A percentile compares a stretch with the other conserved stretches of the same genome.
These are phyloP conservation scores for Macroteleia sp. DNA, from an alignment of 2,888 invertebrate species.

Conservation along the genomic window DNA sequence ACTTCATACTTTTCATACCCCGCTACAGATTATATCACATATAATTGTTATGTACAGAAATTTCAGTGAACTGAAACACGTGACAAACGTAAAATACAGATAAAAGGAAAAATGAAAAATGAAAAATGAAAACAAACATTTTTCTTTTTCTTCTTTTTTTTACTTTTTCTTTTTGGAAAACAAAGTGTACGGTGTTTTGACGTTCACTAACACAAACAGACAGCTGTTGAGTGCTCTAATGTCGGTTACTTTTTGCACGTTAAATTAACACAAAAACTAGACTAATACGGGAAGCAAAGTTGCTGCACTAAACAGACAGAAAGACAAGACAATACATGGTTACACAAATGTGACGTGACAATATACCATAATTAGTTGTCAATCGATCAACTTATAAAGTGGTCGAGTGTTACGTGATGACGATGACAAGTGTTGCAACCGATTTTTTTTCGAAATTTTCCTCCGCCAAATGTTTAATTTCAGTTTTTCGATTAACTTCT, in stretches of 20 bases:
- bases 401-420: constrained; percentile 39
- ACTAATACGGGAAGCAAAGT: constrained; percentile 69
- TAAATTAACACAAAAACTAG: constrained; percentile 66
- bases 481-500: constrained; percentile 36
- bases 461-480: constrained; percentile 27
- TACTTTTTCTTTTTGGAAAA: constrained; percentile 38
- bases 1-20: no score
- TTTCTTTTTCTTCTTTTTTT: constrained; percentile 15
- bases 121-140: no score
- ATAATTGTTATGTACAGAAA: no score
- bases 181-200: constrained; percentile 75
- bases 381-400: constrained; percentile 55
- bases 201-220: constrained; percentile 75
- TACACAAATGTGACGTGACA: constrained; percentile 83
- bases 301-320: constrained; percentile 79
- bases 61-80: no score
- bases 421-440: constrained; percentile 44
- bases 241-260: constrained; percentile 60
- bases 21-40: no score
- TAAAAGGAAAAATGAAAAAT: no score
- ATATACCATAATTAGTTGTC: constrained; percentile 81
- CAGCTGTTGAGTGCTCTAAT: constrained; percentile 64
- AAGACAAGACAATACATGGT: constrained; percentile 83
- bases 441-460: constrained; percentile 13
- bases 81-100: no score